These are phyloP conservation scores for Drosophila recens DNA, from an alignment of 2,888 invertebrate genomes.

Conservation along the genomic window DNA sequence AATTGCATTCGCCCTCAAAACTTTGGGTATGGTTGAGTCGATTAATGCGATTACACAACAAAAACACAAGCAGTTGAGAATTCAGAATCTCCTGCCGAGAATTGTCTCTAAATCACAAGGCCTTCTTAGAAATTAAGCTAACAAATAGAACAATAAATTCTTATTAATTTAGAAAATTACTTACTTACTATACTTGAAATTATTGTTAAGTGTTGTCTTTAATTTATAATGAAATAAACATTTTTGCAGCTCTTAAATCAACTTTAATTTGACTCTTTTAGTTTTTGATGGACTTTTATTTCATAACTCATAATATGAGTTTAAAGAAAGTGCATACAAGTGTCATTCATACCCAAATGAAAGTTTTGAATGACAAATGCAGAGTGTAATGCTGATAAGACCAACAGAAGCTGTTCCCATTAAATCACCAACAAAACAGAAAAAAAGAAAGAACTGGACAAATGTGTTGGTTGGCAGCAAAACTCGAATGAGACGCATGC, in stretches of 20 bases:
- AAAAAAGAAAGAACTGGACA: constrained; percentile 38
- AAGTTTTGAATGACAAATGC: constrained; percentile 40
- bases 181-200: no score
- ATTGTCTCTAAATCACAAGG: no score
- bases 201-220: no score
- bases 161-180: no score
- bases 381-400: constrained; percentile 34
- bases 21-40: constrained; percentile 29
- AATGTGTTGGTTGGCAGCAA: constrained; percentile 40
- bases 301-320: not conserved
- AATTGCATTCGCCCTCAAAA: constrained; percentile 66
- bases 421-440: constrained; percentile 32
- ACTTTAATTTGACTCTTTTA: no score
- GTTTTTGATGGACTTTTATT: not conserved
- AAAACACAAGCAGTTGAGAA: constrained; percentile 12
- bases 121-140: not conserved
- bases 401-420: constrained; percentile 37
- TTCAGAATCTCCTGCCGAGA: no score
- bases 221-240: no score
- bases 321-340: constrained; percentile 14
- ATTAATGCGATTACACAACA: constrained; percentile 70
- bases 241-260: no score
- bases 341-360: not conserved
- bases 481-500: constrained; percentile 66
- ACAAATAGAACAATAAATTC: not conserved